These are phyloP conservation scores for Galagoides demidoff DNA, from an alignment of 2,797 vertebrate species.

Conservation along the genomic window DNA sequence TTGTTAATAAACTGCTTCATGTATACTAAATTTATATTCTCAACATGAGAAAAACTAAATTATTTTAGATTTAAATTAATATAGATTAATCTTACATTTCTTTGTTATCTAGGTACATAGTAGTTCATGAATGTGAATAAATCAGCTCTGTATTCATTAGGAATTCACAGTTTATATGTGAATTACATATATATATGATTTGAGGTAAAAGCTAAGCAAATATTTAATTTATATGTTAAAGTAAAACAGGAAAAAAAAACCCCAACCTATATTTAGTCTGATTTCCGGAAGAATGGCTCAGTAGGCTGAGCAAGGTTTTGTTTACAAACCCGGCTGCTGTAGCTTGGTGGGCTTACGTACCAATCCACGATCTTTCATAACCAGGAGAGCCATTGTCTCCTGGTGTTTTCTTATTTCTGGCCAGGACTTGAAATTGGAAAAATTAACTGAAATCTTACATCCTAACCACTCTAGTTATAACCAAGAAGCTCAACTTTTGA, in stretches of 20 bases:
- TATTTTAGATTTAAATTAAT: not conserved
- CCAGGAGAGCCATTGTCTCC: not conserved
- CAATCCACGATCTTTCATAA: not conserved
- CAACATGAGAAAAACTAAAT: not conserved
- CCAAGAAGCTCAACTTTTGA: conserved; percentile 17
- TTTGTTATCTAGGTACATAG: not conserved
- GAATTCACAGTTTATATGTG: conserved; percentile 17
- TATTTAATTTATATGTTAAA: conserved; percentile 51
- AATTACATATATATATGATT: not conserved
- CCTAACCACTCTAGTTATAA: not conserved
- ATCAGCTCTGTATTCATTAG: not conserved
- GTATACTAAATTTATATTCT: not conserved
- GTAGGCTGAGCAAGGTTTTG: conserved; percentile 9
- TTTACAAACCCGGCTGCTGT: not conserved
- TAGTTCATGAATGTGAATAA: not conserved
- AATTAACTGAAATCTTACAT: conserved; percentile 28
- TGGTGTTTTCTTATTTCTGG: not conserved
- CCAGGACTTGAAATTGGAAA: conserved; percentile 23
- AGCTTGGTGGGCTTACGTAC: not conserved
- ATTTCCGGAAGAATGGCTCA: conserved; percentile 32
- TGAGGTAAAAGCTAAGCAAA: not conserved
- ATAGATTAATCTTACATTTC: not conserved
- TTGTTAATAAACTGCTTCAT: not conserved
- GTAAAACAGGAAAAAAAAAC: not conserved
- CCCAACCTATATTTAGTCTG: not conserved